Percentiles rank a stretch among this genome's conserved stretches.
Conservation (phyloP, 2,113 vertebrate genomes). For the Xenus cinereus region DNA sequence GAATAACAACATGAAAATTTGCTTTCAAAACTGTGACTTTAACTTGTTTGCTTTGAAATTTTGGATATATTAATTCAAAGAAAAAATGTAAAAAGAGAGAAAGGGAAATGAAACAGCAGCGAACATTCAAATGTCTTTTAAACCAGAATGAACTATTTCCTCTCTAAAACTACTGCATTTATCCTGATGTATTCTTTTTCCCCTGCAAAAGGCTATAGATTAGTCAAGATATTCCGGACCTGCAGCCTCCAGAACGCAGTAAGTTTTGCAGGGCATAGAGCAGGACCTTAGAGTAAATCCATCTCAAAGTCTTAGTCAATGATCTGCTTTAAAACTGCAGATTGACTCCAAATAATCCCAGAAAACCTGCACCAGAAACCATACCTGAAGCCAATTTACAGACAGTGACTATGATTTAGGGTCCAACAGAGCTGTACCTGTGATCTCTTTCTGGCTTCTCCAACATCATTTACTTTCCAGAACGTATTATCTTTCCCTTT, state of each 20-base stretch:
- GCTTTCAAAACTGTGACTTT: background rate
- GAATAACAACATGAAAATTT: background rate
- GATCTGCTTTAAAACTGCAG: slow-evolving; percentile 6
- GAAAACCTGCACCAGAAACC: background rate
- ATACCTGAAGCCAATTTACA: background rate
- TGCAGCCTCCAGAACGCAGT: background rate
- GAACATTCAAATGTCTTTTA: background rate
- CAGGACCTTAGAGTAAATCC: background rate
- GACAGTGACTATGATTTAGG: background rate
- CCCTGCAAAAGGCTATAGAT: background rate
- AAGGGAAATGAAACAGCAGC: background rate
- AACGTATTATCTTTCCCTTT: slow-evolving; percentile 3
- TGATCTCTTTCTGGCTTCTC: slow-evolving; percentile 8
- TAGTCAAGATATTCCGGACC: background rate
- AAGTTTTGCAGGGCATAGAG: background rate
- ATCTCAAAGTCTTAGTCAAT: background rate
- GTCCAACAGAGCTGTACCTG: slow-evolving; percentile 14
- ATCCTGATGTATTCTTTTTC: background rate
- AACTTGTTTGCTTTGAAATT: slow-evolving; percentile 17
- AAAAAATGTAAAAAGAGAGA: background rate
- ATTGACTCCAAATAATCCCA: background rate
- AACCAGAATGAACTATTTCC: background rate
- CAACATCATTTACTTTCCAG: background rate
- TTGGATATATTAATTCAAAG: background rate
- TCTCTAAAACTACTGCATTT: background rate